A percentile compares a stretch with the other conserved stretches of the same genome.
Conservation (phyloP, 1,140 invertebrate genomes). For the Drosophila sulfurigaster region DNA sequence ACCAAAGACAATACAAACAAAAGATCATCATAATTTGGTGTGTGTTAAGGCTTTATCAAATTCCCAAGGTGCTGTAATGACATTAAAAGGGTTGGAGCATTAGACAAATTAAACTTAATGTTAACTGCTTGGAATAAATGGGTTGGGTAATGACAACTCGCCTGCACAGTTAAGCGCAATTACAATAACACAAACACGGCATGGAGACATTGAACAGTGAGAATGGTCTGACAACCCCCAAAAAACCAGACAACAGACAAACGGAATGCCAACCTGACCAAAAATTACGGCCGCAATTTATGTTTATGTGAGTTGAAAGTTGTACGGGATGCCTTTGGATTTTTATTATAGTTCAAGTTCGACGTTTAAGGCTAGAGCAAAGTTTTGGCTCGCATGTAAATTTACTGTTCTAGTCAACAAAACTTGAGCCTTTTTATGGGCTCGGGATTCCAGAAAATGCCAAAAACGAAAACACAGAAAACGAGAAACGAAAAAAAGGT, state of each 20-base stretch:
- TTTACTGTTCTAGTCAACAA: slow-evolving; percentile 64
- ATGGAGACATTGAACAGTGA: slow-evolving; percentile 20
- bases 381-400: slow-evolving; percentile 65
- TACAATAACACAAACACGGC: slow-evolving; percentile 44
- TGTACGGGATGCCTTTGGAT: slow-evolving; percentile 50
- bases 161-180: slow-evolving; percentile 53
- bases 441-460: slow-evolving; percentile 12
- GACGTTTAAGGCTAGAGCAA: slow-evolving; percentile 49
- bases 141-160: slow-evolving; percentile 29
- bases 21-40: background rate
- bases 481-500: slow-evolving; percentile 48
- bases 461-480: slow-evolving; percentile 8
- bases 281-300: slow-evolving; percentile 81
- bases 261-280: slow-evolving; percentile 53
- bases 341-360: slow-evolving; percentile 79
- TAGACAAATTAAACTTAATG: slow-evolving; percentile 79
- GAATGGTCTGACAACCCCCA: background rate
- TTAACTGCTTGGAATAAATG: slow-evolving; percentile 49
- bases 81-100: slow-evolving; percentile 60
- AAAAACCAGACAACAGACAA: slow-evolving; percentile 6
- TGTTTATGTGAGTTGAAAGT: slow-evolving; percentile 80
- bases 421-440: slow-evolving; percentile 68
- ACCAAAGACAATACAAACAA: background rate
- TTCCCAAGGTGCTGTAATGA: slow-evolving; percentile 21
- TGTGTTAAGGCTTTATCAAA: slow-evolving; percentile 10